Percentiles rank a stretch among this genome's conserved stretches.
phyloP scores from a whole-genome alignment of 2,888 invertebrate species.

The Hipparchia semele region DNA sequence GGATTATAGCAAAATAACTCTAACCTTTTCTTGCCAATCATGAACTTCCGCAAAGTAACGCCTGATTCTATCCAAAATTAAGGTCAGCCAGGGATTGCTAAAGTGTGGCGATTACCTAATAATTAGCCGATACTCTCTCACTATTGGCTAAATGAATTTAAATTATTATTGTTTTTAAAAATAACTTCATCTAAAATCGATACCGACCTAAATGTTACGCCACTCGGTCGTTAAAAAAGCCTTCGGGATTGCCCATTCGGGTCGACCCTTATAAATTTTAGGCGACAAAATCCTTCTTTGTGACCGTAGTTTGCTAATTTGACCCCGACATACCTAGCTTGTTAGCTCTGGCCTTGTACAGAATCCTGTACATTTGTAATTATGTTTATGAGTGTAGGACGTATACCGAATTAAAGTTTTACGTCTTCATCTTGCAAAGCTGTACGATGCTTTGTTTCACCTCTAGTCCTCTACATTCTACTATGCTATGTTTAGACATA shows the following conservation, averaged over 20 bases:
- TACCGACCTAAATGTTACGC: not conserved
- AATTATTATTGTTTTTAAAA: not conserved
- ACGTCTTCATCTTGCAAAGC: constrained; percentile 1
- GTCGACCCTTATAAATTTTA: constrained; percentile 61
- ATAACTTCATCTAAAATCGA: not conserved
- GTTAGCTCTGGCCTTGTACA: not conserved
- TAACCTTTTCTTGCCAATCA: too few species aligned
- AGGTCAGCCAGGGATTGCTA: too few species aligned
- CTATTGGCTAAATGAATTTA: too few species aligned
- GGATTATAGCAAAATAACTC: too few species aligned
- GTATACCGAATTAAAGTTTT: constrained; percentile 11
- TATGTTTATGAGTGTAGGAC: constrained; percentile 4
- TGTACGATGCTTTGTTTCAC: not conserved
- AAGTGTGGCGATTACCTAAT: too few species aligned
- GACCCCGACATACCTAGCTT: constrained; percentile 6
- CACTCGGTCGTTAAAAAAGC: constrained; percentile 12
- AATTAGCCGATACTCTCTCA: too few species aligned
- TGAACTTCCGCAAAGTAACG: too few species aligned
- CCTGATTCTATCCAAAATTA: too few species aligned
- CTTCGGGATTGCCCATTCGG: constrained; percentile 18
- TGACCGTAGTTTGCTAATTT: constrained; percentile 24
- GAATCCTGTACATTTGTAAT: constrained; percentile 17
- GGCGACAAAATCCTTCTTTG: constrained; percentile 56
- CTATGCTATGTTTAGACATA: not conserved
- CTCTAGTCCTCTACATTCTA: not conserved